Percentiles rank a stretch among this genome's conserved stretches.
These are phyloP conservation scores for Salminus brasiliensis DNA, from an alignment of 2,113 vertebrate genomes.

Conservation along the genomic window DNA sequence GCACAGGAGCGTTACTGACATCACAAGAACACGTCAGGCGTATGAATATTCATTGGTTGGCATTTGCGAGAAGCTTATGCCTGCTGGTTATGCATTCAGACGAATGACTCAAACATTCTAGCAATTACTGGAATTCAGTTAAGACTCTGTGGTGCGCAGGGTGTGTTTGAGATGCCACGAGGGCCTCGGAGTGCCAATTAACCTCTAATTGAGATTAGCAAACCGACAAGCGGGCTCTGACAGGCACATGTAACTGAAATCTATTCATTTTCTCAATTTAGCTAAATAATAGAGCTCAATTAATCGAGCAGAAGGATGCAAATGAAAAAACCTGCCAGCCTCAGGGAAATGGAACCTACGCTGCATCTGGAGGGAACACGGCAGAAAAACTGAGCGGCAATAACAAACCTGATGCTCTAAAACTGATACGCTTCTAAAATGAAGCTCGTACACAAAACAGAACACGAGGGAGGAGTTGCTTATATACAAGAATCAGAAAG, in stretches of 20 bases:
- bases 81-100: conserved; percentile 66
- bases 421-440: not conserved
- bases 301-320: conserved; percentile 65
- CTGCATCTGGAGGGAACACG: not conserved
- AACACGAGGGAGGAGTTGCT: not conserved
- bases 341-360: conserved; percentile 30
- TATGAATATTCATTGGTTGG: conserved; percentile 72
- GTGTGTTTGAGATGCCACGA: conserved; percentile 66
- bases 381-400: not conserved
- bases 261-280: conserved; percentile 68
- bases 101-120: conserved; percentile 61
- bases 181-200: conserved; percentile 72
- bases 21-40: conserved; percentile 34
- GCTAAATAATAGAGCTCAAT: conserved; percentile 65
- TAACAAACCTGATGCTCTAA: not conserved
- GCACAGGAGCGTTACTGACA: conserved; percentile 51
- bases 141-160: conserved; percentile 51
- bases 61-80: conserved; percentile 61
- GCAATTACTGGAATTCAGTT: conserved; percentile 63
- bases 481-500: not conserved
- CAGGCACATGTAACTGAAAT: conserved; percentile 61
- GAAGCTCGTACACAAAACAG: not conserved
- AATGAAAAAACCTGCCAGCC: conserved; percentile 51
- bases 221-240: conserved; percentile 63
- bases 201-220: conserved; percentile 70